Evolutionary conservation across 2,888 invertebrate species (phyloP).

Genomic region (Sminthurides aquaticus): DNA sequence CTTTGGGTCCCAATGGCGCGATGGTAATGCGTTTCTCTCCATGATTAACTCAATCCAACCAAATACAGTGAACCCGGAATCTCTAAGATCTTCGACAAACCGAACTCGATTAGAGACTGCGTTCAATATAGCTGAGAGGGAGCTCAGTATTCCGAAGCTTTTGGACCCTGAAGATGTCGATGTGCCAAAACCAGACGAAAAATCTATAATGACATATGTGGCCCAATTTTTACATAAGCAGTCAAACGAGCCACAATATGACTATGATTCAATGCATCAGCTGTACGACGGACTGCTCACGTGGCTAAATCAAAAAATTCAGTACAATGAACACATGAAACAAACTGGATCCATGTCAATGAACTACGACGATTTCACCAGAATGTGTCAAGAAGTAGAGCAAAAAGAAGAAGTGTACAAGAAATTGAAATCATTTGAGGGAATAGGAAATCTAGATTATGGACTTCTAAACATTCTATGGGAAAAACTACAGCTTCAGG

Average conservation of each 20-base stretch:
- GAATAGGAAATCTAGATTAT: conserved; percentile 26
- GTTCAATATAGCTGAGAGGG: conserved; percentile 83
- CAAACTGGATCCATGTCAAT: conserved; percentile 65
- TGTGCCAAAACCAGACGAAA: conserved; percentile 90
- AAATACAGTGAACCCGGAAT: conserved; percentile 79
- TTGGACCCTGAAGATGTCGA: conserved; percentile 94
- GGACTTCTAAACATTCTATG: conserved; percentile 14
- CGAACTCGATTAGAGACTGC: conserved; percentile 80
- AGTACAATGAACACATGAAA: conserved; percentile 67
- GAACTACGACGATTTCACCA: conserved; percentile 71
- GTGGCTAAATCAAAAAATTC: conserved; percentile 74
- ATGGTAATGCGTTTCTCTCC: conserved; percentile 89
- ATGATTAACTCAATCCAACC: conserved; percentile 91
- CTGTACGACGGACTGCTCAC: conserved; percentile 71
- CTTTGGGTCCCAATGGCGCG: conserved; percentile 91
- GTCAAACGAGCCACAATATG: conserved; percentile 44
- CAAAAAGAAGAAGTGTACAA: conserved; percentile 62
- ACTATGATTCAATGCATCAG: conserved; percentile 56
- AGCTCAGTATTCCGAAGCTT: conserved; percentile 82
- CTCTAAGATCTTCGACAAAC: conserved; percentile 69
- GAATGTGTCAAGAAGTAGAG: conserved; percentile 69
- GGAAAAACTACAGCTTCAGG: conserved; percentile 22
- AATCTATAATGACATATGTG: conserved; percentile 97
- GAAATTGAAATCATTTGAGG: conserved; percentile 58
- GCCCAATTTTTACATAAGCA: conserved; percentile 89